These are phyloP conservation scores for Drosophila dunni DNA, from an alignment of 1,140 invertebrate genomes.

Conservation along the genomic window DNA sequence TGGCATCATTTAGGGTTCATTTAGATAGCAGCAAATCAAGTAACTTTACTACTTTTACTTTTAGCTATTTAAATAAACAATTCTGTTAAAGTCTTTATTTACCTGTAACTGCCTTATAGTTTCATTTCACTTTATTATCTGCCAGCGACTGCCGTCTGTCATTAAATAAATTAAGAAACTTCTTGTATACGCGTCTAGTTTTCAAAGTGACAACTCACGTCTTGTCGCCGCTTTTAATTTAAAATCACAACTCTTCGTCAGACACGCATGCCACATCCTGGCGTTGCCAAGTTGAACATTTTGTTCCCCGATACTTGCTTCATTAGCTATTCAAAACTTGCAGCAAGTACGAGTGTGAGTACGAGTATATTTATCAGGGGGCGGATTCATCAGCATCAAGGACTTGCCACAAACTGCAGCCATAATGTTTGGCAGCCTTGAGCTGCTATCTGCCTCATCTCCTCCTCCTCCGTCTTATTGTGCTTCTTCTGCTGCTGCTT, in stretches of 20 bases:
- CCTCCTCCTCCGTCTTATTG: neutral
- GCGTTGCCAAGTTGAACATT: neutral
- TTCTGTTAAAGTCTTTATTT: too few species aligned
- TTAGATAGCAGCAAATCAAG: too few species aligned
- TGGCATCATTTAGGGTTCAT: too few species aligned
- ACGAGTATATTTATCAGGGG: slow-evolving; percentile 60
- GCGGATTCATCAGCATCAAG: slow-evolving; percentile 60
- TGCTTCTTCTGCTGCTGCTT: neutral
- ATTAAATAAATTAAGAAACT: slow-evolving; percentile 11
- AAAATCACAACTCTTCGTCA: slow-evolving; percentile 27
- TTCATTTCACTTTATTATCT: neutral
- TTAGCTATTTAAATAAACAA: too few species aligned
- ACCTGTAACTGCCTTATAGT: neutral
- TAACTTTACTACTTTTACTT: too few species aligned
- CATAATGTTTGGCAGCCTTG: slow-evolving; percentile 52
- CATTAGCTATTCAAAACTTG: slow-evolving; percentile 69
- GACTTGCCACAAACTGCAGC: slow-evolving; percentile 44
- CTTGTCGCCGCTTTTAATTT: slow-evolving; percentile 9
- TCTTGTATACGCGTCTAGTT: neutral
- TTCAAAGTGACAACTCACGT: slow-evolving; percentile 8
- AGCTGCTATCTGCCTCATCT: neutral
- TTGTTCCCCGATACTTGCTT: slow-evolving; percentile 48
- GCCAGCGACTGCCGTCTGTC: neutral
- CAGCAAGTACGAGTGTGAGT: slow-evolving; percentile 23
- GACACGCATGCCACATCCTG: neutral